These are phyloP conservation scores for Villa cingulata DNA, from an alignment of 2,888 invertebrate species.

Conservation along the genomic window DNA sequence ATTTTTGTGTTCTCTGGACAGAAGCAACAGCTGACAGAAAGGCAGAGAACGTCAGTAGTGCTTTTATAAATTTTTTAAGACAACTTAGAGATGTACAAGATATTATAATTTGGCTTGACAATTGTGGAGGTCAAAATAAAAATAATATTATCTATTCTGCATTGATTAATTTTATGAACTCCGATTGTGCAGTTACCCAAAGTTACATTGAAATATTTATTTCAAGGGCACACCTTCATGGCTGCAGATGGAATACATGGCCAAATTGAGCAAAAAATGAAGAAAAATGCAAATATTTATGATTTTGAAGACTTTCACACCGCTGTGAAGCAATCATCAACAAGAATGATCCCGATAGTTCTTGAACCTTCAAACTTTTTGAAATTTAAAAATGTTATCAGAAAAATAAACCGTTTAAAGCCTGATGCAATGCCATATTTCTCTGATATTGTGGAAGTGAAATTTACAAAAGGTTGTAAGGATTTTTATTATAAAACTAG, in stretches of 20 bases:
- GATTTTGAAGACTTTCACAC: no score
- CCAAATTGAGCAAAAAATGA: neutral
- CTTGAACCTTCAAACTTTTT: no score
- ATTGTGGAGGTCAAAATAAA: no score
- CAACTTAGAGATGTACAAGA: neutral
- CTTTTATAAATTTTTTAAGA: neutral
- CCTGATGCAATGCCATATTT: no score
- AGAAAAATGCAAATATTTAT: neutral
- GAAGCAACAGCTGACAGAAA: neutral
- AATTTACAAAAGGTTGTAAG: no score
- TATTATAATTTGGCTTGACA: neutral
- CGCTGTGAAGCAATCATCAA: no score
- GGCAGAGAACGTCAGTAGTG: neutral
- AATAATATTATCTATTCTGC: neutral
- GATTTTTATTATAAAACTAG: no score
- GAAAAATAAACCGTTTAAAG: no score
- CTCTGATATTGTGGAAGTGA: no score
- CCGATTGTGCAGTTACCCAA: neutral
- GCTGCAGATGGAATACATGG: slow-evolving; percentile 1
- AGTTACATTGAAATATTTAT: neutral
- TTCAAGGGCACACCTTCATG: neutral
- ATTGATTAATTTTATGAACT: neutral
- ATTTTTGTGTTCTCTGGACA: neutral
- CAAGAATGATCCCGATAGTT: no score
- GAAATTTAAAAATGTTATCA: no score